phyloP scores from a whole-genome alignment of 2,888 invertebrate genomes.

The Drosophila nr. perissopoda region DNA sequence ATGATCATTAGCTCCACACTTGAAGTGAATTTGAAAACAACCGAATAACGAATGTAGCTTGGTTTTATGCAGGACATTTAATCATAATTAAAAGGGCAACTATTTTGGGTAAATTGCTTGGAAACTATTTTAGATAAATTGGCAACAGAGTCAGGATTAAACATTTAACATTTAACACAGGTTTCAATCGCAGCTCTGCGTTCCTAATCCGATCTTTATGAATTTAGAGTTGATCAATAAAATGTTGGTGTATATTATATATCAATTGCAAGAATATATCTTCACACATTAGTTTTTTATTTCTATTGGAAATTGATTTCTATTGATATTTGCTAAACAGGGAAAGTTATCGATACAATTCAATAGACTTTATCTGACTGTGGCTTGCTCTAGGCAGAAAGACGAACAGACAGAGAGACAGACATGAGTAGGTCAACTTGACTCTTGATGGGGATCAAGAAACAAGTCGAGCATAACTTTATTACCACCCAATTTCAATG shows the following conservation, averaged over 20 bases:
- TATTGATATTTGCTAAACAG: too few relatives aligned
- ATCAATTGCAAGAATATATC: too few relatives aligned
- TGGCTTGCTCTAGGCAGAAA: neutral
- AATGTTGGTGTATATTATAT: too few relatives aligned
- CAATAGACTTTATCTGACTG: accelerated
- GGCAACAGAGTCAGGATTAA: neutral
- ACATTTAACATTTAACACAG: too few relatives aligned
- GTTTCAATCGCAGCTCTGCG: neutral
- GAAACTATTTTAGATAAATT: neutral
- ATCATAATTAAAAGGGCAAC: neutral
- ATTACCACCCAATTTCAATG: neutral
- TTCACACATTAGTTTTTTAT: too few relatives aligned
- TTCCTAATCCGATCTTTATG: neutral
- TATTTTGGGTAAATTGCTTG: neutral
- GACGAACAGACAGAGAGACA: neutral
- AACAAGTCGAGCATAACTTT: neutral
- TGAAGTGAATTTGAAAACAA: slow-evolving; percentile 3
- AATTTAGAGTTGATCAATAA: neutral
- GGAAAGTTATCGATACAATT: too few relatives aligned
- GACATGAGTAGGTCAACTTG: neutral
- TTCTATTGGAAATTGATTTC: too few relatives aligned
- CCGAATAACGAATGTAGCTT: neutral
- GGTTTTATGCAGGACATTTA: slow-evolving; percentile 1
- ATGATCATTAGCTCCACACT: slow-evolving; percentile 50
- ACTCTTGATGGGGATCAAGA: neutral